Evolutionary conservation across 2,797 vertebrate genomes (phyloP), one percentile per base, ranked within the genome.

Genomic region (Liparis tanakae): DNA sequence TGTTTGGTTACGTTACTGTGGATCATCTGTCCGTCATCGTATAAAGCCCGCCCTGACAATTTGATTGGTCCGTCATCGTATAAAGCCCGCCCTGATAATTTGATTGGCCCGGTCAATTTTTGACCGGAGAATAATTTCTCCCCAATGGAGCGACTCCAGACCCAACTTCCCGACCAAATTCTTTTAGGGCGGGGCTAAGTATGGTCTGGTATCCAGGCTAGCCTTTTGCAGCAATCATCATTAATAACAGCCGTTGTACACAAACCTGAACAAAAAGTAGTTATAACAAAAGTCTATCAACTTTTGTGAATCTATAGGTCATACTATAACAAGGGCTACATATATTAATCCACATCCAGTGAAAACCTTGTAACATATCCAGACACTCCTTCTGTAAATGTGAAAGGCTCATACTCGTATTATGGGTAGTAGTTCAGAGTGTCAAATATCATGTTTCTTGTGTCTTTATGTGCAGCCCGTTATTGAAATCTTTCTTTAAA

Each of bases 401-500:
- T 41, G 7, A 66, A 22, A 12, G 33, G 3, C 43, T 70, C 44
- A 14, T 7, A 1, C 12, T 43, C 55, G 12, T 7, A 15, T 25
- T 7, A 15, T 25, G 2, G 41, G 33, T 33, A 50, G 37, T 0
- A 50, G 3, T 1, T 1, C 15, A 37, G 44, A 14, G 22, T 12
- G 59, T 71, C 55, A 58, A 51, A 58, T 34, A 57, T 30, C 8
- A 4, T n/a, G 15, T 44, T 53, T 72, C 20, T 37, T 41, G 10
- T 41, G 30, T 6, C 54, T 60, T 51, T 30, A 55, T 12, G 18
- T 17, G 17, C 1, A 17, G n/a, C 12, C 72, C 34, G 37, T 43
- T 34, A 50, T 70, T 70, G 20, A 70, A 63, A 53, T 25, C 4
- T 53, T 30, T 72, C 60, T 6, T 17, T 51, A 67, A 15, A 51